phyloP scores from a whole-genome alignment of 2,797 vertebrate species.

The Pachyuromys duprasi region DNA sequence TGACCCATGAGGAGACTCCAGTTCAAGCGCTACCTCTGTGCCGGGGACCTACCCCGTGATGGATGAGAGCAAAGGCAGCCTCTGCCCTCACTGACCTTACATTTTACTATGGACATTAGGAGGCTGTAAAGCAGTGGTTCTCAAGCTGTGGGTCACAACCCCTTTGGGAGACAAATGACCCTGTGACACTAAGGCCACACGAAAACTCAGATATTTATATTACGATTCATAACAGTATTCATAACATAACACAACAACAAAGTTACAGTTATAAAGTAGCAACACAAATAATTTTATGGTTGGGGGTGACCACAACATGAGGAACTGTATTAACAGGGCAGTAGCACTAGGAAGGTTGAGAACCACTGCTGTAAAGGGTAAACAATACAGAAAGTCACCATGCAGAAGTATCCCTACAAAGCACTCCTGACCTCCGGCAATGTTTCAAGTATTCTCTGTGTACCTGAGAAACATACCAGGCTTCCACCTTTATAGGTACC shows the following conservation, averaged over 20 bases:
- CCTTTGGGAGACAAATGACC: neutral
- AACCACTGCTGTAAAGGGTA: neutral
- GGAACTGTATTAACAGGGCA: neutral
- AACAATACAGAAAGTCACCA: slow-evolving; percentile 17
- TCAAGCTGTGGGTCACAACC: neutral
- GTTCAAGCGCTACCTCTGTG: neutral
- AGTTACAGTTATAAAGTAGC: neutral
- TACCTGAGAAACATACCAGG: neutral
- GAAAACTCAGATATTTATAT: neutral
- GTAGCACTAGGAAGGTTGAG: neutral
- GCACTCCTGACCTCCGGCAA: neutral
- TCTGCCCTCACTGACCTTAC: neutral
- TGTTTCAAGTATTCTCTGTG: slow-evolving; percentile 11
- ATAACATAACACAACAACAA: neutral
- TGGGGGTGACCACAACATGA: neutral
- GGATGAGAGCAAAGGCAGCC: neutral
- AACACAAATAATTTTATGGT: neutral
- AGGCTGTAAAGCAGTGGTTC: neutral
- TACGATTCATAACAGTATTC: neutral
- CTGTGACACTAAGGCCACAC: neutral
- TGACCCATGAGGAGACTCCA: neutral
- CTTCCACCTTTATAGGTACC: neutral
- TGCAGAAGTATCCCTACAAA: neutral
- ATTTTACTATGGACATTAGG: neutral
- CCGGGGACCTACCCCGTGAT: neutral